phyloP scores from a whole-genome alignment of 35 echinoderm and acorn worm genomes.

The Holothuria glaberrima region DNA sequence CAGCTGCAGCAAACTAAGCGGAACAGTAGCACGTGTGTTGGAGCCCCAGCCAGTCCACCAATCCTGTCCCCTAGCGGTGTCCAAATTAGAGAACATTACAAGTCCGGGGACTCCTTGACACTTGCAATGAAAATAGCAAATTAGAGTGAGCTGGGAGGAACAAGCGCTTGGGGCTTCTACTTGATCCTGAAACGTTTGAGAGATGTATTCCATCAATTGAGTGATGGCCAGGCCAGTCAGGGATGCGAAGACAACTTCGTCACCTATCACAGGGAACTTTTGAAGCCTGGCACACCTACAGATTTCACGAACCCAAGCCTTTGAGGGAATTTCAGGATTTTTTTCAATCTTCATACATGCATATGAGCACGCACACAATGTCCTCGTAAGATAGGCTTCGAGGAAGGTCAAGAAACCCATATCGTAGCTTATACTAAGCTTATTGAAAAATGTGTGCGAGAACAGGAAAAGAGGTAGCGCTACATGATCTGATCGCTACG shows the following conservation, averaged over 20 bases:
- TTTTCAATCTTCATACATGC: too few species aligned
- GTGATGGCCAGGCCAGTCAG: background rate
- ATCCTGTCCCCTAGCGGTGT: background rate
- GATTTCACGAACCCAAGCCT: conserved; percentile 20
- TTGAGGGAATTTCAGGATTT: conserved; percentile 18
- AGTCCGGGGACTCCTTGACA: background rate
- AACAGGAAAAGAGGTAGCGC: too few species aligned
- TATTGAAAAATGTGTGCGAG: too few species aligned
- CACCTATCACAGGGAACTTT: background rate
- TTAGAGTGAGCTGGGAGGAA: background rate
- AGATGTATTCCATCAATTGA: background rate
- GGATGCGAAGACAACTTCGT: background rate
- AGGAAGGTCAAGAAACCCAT: too few species aligned
- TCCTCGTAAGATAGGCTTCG: too few species aligned
- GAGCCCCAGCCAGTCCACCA: background rate
- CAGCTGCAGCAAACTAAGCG: too few species aligned
- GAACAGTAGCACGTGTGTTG: conserved; percentile 10
- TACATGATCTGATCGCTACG: too few species aligned
- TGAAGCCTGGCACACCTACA: conserved; percentile 18
- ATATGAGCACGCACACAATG: too few species aligned
- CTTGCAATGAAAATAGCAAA: background rate
- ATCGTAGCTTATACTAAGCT: too few species aligned
- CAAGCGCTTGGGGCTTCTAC: conserved; percentile 24
- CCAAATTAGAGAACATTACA: background rate
- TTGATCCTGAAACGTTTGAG: background rate